A percentile compares a stretch with the other conserved stretches of the same genome.
These are phyloP conservation scores for Corythornis madagascariensis DNA, from an alignment of 2,113 vertebrate genomes.

Conservation along the genomic window DNA sequence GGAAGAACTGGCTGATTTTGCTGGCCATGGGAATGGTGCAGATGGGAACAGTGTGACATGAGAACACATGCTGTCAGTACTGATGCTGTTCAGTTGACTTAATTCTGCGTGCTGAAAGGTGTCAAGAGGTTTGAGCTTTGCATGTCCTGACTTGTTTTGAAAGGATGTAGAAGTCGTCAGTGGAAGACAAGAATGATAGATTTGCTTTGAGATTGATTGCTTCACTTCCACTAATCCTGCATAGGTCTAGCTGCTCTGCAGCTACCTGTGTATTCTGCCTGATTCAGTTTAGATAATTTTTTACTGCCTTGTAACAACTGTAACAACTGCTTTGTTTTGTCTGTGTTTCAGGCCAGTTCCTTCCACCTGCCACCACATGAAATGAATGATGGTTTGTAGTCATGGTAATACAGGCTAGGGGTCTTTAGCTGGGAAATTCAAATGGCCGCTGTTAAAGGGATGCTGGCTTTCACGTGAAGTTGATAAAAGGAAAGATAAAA, in stretches of 20 bases:
- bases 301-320: neutral
- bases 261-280: neutral
- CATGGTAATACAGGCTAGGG: neutral
- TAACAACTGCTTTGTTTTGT: neutral
- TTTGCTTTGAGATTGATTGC: neutral
- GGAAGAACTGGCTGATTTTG: neutral
- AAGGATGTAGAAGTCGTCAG: neutral
- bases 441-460: rapidly evolving
- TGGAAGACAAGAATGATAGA: neutral
- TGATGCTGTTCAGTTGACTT: neutral
- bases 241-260: neutral
- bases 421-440: neutral
- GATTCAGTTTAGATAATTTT: neutral
- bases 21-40: neutral
- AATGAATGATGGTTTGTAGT: neutral
- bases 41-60: neutral
- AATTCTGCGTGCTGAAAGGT: neutral
- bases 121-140: neutral
- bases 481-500: neutral
- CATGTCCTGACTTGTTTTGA: neutral
- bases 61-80: neutral
- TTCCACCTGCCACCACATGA: neutral
- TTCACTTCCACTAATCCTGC: neutral
- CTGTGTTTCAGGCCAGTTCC: neutral
- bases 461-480: neutral